Evolutionary conservation across 2,888 invertebrate genomes (phyloP).

Genomic region (Scaptomyza cyrtandrae): DNA sequence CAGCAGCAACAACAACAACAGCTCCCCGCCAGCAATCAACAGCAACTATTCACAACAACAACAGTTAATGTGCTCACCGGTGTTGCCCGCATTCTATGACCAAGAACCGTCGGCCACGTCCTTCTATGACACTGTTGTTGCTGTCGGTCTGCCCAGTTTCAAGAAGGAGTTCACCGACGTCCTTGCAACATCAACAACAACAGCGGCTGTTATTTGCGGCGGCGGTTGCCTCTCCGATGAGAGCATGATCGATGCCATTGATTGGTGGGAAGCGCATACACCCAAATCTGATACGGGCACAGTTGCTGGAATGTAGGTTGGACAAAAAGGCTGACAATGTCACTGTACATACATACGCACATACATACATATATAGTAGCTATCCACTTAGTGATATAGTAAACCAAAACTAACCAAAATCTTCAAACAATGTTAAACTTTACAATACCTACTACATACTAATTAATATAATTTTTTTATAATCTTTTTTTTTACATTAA

Average conservation of each 20-base stretch:
- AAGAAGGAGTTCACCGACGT: constrained; percentile 83
- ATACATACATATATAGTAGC: constrained; percentile 11
- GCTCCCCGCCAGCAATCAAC: constrained; percentile 48
- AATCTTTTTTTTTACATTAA: constrained; percentile 21
- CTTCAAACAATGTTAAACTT: constrained; percentile 8
- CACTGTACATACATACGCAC: constrained; percentile 32
- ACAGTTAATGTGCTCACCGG: constrained; percentile 57
- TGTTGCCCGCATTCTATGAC: constrained; percentile 74
- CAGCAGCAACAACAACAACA: constrained; percentile 46
- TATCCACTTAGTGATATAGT: constrained; percentile 31
- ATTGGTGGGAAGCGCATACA: constrained; percentile 86
- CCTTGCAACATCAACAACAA: constrained; percentile 29
- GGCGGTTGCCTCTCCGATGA: constrained; percentile 84
- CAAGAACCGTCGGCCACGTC: constrained; percentile 55
- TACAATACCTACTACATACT: not conserved
- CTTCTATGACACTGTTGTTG: constrained; percentile 73
- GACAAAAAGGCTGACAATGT: not conserved
- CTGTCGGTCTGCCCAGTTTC: constrained; percentile 63
- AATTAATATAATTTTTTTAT: not conserved
- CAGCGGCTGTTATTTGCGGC: constrained; percentile 31
- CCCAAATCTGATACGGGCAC: constrained; percentile 81
- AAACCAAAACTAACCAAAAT: constrained; percentile 42
- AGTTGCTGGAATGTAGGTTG: constrained; percentile 37
- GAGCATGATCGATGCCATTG: constrained; percentile 86
- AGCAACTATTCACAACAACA: constrained; percentile 41